Evolutionary conservation across 2,888 invertebrate species (phyloP).

Genomic region (Papilio gigon): DNA sequence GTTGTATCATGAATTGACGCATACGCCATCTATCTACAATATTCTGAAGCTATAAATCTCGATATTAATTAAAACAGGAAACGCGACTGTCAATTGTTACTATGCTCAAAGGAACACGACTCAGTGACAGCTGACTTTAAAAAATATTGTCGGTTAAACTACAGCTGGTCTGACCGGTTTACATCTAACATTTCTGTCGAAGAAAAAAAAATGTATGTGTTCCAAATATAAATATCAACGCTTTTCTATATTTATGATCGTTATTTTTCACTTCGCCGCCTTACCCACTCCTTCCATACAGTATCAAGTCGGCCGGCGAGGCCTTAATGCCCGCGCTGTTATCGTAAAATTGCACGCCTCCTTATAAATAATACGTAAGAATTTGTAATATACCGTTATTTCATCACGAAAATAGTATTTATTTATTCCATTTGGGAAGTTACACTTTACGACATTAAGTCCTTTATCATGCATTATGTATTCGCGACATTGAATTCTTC

Average conservation of each 20-base stretch:
- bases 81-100: too few relatives aligned
- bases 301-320: not conserved
- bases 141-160: too few relatives aligned
- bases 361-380: conserved; percentile 12
- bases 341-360: conserved; percentile 28
- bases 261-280: conserved; percentile 13
- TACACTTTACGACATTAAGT: not conserved
- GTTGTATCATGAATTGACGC: too few relatives aligned
- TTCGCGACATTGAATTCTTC: too few relatives aligned
- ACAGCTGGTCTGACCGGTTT: too few relatives aligned
- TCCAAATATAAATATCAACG: not conserved
- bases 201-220: not conserved
- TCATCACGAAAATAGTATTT: not conserved
- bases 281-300: conserved; percentile 7
- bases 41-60: too few relatives aligned
- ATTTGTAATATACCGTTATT: not conserved
- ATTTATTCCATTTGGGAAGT: not conserved
- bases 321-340: conserved; percentile 7
- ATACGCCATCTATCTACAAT: too few relatives aligned
- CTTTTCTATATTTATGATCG: not conserved
- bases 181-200: not conserved
- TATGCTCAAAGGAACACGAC: too few relatives aligned
- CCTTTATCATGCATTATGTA: too few relatives aligned
- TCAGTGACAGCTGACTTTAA: too few relatives aligned
- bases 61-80: too few relatives aligned